These are phyloP conservation scores for Sander lucioperca DNA, from an alignment of 2,113 vertebrate species.

Conservation along the genomic window DNA sequence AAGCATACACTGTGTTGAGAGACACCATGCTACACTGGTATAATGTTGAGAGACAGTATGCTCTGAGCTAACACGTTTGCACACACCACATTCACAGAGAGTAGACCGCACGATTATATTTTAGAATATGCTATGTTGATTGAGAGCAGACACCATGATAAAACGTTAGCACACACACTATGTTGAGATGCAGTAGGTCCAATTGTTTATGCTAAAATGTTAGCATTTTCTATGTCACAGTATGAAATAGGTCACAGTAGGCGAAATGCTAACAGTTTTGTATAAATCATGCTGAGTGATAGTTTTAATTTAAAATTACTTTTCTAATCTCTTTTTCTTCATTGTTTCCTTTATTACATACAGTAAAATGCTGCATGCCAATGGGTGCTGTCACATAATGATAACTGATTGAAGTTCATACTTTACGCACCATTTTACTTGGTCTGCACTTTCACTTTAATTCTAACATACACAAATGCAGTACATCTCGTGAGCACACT, in stretches of 20 bases:
- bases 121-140: neutral
- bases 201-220: neutral
- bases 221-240: neutral
- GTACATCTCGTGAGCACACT: neutral
- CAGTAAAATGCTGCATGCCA: too few species aligned
- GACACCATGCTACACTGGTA: too few species aligned
- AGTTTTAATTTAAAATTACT: neutral
- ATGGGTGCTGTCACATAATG: neutral
- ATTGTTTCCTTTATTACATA: too few species aligned
- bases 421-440: too few species aligned
- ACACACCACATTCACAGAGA: neutral
- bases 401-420: neutral
- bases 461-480: neutral
- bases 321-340: neutral
- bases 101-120: neutral
- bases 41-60: too few species aligned
- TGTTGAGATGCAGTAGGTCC: neutral
- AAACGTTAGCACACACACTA: too few species aligned
- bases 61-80: too few species aligned
- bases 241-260: neutral
- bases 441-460: too few species aligned
- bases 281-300: neutral
- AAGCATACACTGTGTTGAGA: too few species aligned
- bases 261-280: neutral
- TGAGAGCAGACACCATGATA: neutral